A percentile compares a stretch with the other conserved stretches of the same genome.
Evolutionary conservation across 2,888 invertebrate species (phyloP).

Genomic region (Orchestes rusci): DNA sequence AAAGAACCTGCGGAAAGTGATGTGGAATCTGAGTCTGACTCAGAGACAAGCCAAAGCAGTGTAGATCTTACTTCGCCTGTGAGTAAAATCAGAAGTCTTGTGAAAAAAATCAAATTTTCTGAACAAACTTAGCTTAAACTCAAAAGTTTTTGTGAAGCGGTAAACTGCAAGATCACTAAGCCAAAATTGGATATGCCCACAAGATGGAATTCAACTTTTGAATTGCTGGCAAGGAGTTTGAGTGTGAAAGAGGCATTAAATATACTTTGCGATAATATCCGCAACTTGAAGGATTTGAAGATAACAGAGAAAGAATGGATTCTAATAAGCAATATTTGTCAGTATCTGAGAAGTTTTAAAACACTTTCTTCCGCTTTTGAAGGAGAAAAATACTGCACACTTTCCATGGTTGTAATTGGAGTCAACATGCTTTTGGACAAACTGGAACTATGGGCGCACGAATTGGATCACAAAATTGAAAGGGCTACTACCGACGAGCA

Average conservation of each 20-base stretch:
- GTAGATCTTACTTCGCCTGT: too few relatives aligned
- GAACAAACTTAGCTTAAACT: too few relatives aligned
- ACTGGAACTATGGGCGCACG: slow-evolving; percentile 16
- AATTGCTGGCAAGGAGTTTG: slow-evolving; percentile 1
- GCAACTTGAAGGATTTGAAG: slow-evolving; percentile 1
- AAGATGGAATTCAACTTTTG: slow-evolving; percentile 2
- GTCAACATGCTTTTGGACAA: too few relatives aligned
- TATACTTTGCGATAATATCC: slow-evolving; percentile 18
- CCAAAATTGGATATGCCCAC: too few relatives aligned
- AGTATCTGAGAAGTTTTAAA: slow-evolving; percentile 23
- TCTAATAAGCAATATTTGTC: slow-evolving; percentile 15
- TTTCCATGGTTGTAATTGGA: slow-evolving; percentile 15
- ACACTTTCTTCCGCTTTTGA: slow-evolving; percentile 18
- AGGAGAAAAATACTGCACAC: slow-evolving; percentile 25
- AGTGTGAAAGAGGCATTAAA: slow-evolving; percentile 7
- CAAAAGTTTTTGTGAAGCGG: slow-evolving; percentile 1
- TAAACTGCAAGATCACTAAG: slow-evolving; percentile 5
- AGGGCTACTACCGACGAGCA: too few relatives aligned
- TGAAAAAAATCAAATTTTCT: not conserved
- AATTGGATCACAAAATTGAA: too few relatives aligned
- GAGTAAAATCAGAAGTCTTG: slow-evolving; percentile 1
- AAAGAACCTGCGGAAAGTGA: too few relatives aligned
- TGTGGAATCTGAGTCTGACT: too few relatives aligned
- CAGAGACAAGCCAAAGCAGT: too few relatives aligned
- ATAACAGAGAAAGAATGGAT: slow-evolving; percentile 11